phyloP scores from a whole-genome alignment of 2,113 vertebrate species.

The Xenopus tropicalis region DNA sequence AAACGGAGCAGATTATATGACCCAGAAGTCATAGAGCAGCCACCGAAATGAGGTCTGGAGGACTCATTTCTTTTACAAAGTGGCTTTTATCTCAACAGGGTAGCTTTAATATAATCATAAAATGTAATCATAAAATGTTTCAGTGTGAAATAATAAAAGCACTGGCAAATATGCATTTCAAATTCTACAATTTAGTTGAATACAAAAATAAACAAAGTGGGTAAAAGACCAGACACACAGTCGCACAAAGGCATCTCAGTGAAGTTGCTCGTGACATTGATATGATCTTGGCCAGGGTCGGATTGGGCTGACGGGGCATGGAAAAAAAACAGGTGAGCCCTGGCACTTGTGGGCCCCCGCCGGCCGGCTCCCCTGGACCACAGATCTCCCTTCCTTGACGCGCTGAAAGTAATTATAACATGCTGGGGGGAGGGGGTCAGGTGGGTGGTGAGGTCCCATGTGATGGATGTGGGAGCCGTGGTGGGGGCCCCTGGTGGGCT shows the following conservation, averaged over 20 bases:
- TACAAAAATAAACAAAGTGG: conserved; percentile 5
- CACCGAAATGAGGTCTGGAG: conserved; percentile 28
- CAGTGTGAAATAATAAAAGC: conserved; percentile 42
- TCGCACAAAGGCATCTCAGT: not conserved
- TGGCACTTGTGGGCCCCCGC: too few relatives aligned
- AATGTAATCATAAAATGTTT: conserved; percentile 45
- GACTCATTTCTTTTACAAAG: conserved; percentile 41
- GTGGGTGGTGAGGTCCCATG: too few relatives aligned
- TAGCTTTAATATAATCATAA: conserved; percentile 44
- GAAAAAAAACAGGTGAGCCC: too few relatives aligned
- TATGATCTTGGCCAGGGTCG: too few relatives aligned
- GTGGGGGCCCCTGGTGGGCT: too few relatives aligned
- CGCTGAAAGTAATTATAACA: too few relatives aligned
- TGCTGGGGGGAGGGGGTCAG: too few relatives aligned
- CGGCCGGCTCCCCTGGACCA: too few relatives aligned
- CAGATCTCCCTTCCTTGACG: too few relatives aligned
- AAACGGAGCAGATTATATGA: conserved; percentile 43
- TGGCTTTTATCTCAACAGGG: conserved; percentile 45
- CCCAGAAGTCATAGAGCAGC: conserved; percentile 45
- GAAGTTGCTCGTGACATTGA: not conserved
- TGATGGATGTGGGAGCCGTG: too few relatives aligned
- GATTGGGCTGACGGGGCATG: too few relatives aligned
- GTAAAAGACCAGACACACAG: not conserved
- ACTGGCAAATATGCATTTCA: conserved; percentile 40
- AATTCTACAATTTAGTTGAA: conserved; percentile 20